These are phyloP conservation scores for Sebastiscus albofasciatus DNA, from an alignment of 2,797 vertebrate species.

Conservation along the genomic window DNA sequence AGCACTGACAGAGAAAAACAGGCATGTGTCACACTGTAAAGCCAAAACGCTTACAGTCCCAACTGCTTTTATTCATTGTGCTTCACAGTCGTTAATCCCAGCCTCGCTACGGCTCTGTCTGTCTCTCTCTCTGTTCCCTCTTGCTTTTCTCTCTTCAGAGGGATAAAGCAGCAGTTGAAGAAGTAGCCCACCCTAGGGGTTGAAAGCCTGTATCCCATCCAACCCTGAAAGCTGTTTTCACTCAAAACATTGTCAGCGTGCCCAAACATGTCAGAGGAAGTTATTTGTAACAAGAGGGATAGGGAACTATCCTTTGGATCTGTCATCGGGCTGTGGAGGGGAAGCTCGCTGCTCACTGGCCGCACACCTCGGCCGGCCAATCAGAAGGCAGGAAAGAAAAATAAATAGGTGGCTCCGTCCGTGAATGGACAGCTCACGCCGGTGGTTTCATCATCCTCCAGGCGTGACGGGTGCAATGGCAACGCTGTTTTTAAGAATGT, in stretches of 20 bases:
- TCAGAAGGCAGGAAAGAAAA: slow-evolving; percentile 69
- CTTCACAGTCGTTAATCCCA: slow-evolving; percentile 64
- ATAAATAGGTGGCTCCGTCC: slow-evolving; percentile 71
- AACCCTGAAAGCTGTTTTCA: slow-evolving; percentile 86
- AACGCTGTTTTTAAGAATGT: slow-evolving; percentile 46
- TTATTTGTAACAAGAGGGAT: slow-evolving; percentile 85
- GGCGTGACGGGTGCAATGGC: slow-evolving; percentile 30
- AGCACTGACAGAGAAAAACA: slow-evolving; percentile 55
- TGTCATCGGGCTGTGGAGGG: slow-evolving; percentile 75
- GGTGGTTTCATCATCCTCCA: slow-evolving; percentile 61
- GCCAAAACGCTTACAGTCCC: slow-evolving; percentile 36
- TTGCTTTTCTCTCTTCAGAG: slow-evolving; percentile 63
- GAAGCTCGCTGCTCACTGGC: slow-evolving; percentile 69
- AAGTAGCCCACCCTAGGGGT: slow-evolving; percentile 84
- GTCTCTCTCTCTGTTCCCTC: slow-evolving; percentile 45
- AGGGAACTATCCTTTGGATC: slow-evolving; percentile 83
- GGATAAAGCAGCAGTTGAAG: slow-evolving; percentile 83
- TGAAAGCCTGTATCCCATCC: slow-evolving; percentile 84
- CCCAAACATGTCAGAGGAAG: slow-evolving; percentile 85
- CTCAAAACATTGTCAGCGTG: slow-evolving; percentile 84
- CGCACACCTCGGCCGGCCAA: slow-evolving; percentile 74
- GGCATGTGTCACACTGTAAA: slow-evolving; percentile 45
- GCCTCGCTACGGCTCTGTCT: slow-evolving; percentile 49
- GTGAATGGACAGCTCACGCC: slow-evolving; percentile 58
- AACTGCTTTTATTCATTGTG: slow-evolving; percentile 54